phyloP scores from a whole-genome alignment of 2,113 vertebrate species.

The Amazona vittata region DNA sequence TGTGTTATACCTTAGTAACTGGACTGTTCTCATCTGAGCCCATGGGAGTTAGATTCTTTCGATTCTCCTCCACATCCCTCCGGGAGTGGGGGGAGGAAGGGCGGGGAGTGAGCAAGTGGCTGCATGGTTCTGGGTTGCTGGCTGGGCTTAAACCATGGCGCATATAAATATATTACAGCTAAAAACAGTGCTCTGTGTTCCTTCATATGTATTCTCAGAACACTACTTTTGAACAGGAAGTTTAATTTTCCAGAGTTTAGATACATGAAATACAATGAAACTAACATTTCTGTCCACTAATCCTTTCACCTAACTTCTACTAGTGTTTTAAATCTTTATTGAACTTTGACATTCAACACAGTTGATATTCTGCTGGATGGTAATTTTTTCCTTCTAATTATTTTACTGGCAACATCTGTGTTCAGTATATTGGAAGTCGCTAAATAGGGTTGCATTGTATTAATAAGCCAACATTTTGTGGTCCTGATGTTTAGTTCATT shows the following conservation, averaged over 20 bases:
- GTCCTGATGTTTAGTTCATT: conserved; percentile 79
- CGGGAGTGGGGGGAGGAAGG: too few relatives aligned
- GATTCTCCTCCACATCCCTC: too few relatives aligned
- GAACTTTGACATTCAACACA: conserved; percentile 70
- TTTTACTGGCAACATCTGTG: conserved; percentile 68
- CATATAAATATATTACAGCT: background rate
- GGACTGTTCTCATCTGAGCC: too few relatives aligned
- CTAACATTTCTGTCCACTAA: conserved; percentile 37
- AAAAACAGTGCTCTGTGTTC: background rate
- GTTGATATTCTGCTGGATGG: conserved; percentile 60
- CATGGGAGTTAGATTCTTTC: too few relatives aligned
- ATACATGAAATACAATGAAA: background rate
- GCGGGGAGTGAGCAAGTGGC: too few relatives aligned
- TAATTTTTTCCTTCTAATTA: conserved; percentile 66
- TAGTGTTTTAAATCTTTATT: conserved; percentile 50
- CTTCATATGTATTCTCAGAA: background rate
- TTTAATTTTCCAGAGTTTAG: conserved; percentile 7
- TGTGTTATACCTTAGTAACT: too few relatives aligned
- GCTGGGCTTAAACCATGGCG: too few relatives aligned
- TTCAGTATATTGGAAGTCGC: conserved; percentile 72
- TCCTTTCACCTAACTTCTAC: conserved; percentile 59
- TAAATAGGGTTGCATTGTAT: conserved; percentile 72
- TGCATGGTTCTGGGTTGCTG: too few relatives aligned
- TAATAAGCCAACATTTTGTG: conserved; percentile 71
- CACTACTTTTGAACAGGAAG: background rate